phyloP scores from a whole-genome alignment of 2,113 vertebrate genomes.

The Nibea albiflora region DNA sequence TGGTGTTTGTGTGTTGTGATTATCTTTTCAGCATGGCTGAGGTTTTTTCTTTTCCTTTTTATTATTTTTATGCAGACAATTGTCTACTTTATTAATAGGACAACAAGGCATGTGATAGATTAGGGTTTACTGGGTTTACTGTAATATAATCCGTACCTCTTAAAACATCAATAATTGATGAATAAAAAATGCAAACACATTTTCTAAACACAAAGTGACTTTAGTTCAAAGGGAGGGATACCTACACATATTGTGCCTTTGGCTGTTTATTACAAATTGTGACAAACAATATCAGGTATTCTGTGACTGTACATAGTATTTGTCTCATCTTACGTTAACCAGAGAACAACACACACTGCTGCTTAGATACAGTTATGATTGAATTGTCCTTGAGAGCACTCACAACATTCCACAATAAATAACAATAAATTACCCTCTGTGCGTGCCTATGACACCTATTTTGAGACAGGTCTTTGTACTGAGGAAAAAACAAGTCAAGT shows the following conservation, averaged over 20 bases:
- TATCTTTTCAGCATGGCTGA: no score
- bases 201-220: not conserved
- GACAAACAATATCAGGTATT: conserved; percentile 69
- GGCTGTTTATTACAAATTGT: conserved; percentile 74
- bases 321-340: conserved; percentile 46
- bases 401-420: conserved; percentile 66
- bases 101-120: no score
- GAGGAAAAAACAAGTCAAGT: conserved; percentile 5
- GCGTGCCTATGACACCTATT: conserved; percentile 9
- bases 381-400: conserved; percentile 55
- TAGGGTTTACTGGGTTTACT: not conserved
- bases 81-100: no score
- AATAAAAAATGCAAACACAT: not conserved
- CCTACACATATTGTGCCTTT: conserved; percentile 34
- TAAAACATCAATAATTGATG: no score
- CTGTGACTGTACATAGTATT: conserved; percentile 61
- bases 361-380: conserved; percentile 48
- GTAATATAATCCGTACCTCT: not conserved
- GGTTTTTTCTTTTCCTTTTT: no score
- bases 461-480: conserved; percentile 22
- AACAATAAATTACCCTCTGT: conserved; percentile 63
- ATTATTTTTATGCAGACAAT: no score
- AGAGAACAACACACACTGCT: conserved; percentile 52
- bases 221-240: not conserved
- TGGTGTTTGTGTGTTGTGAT: no score